A percentile compares a stretch with the other conserved stretches of the same genome.
Conservation (phyloP, 2,113 vertebrate genomes). For the Arothron firmamentum region DNA sequence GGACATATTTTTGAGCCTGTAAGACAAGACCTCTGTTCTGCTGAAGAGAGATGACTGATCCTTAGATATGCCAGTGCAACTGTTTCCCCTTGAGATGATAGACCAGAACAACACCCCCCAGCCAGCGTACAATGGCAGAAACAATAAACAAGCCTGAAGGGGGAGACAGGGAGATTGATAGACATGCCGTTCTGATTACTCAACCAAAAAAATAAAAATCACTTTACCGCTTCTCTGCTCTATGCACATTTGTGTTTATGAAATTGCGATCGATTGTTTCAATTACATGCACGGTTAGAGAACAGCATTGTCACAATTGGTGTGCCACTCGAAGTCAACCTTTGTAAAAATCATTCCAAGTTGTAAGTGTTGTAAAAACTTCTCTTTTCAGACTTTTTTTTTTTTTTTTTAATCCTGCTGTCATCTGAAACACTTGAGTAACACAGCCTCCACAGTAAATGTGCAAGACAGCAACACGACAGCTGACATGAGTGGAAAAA, state of each 20-base stretch:
- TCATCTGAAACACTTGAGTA: conserved; percentile 9
- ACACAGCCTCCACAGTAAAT: conserved; percentile 1
- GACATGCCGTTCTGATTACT: conserved; percentile 60
- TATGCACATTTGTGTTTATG: conserved; percentile 69
- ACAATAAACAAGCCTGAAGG: conserved; percentile 41
- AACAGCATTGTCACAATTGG: conserved; percentile 58
- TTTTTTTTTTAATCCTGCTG: conserved; percentile 17
- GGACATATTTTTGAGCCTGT: conserved; percentile 24
- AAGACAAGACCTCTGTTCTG: conserved; percentile 28
- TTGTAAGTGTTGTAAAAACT: conserved; percentile 38
- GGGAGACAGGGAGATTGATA: conserved; percentile 55
- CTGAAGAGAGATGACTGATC: conserved; percentile 39
- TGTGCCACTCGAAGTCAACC: conserved; percentile 51
- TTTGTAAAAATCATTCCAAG: conserved; percentile 51
- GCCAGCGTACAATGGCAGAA: conserved; percentile 38
- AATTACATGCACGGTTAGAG: conserved; percentile 64
- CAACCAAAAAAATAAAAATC: conserved; percentile 50
- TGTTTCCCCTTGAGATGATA: conserved; percentile 32
- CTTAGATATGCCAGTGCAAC: conserved; percentile 26
- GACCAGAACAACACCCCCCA: conserved; percentile 29
- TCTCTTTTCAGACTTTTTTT: conserved; percentile 23
- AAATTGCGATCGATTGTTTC: conserved; percentile 72
- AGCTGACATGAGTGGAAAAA: neutral
- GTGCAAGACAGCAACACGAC: too few species aligned
- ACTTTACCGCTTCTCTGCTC: conserved; percentile 53